Percentiles rank a stretch among this genome's conserved stretches.
phyloP scores from a whole-genome alignment of 1,140 invertebrate genomes.

The Paramacrobiotus metropolitanus region DNA sequence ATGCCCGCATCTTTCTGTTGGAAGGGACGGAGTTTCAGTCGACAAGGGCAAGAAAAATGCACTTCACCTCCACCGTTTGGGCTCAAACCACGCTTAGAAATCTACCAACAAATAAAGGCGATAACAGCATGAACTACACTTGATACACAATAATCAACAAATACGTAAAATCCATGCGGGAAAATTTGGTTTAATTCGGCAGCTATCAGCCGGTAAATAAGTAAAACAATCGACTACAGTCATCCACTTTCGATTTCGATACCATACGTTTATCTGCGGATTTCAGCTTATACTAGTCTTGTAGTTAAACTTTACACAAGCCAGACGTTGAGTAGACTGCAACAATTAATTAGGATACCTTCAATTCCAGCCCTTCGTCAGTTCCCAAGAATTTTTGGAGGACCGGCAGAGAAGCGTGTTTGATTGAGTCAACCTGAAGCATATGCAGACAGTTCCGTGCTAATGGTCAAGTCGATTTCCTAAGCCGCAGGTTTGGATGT shows the following conservation, averaged over 20 bases:
- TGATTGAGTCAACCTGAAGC: conserved; percentile 50
- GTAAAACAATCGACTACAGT: neutral
- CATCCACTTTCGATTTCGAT: too few relatives aligned
- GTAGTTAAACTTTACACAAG: too few relatives aligned
- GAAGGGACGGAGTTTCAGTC: conserved; percentile 36
- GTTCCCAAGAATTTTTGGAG: conserved; percentile 59
- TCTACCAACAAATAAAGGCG: conserved; percentile 17
- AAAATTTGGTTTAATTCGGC: conserved; percentile 5
- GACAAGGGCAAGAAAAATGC: conserved; percentile 58
- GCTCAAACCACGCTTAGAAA: conserved; percentile 47
- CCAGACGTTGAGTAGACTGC: conserved; percentile 9
- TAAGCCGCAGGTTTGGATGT: too few relatives aligned
- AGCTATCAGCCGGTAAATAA: conserved; percentile 3
- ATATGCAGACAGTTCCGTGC: conserved; percentile 3
- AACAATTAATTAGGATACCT: conserved; percentile 27
- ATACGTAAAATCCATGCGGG: neutral
- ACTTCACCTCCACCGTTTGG: conserved; percentile 78
- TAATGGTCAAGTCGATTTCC: too few relatives aligned
- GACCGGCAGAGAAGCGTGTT: conserved; percentile 46
- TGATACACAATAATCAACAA: conserved; percentile 9
- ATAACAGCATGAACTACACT: conserved; percentile 3
- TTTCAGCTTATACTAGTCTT: too few relatives aligned
- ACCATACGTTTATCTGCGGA: too few relatives aligned
- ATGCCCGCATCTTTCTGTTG: conserved; percentile 18
- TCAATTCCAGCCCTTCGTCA: conserved; percentile 64